phyloP scores from a whole-genome alignment of 2,797 vertebrate genomes.

The Rhynchotus rufescens region DNA sequence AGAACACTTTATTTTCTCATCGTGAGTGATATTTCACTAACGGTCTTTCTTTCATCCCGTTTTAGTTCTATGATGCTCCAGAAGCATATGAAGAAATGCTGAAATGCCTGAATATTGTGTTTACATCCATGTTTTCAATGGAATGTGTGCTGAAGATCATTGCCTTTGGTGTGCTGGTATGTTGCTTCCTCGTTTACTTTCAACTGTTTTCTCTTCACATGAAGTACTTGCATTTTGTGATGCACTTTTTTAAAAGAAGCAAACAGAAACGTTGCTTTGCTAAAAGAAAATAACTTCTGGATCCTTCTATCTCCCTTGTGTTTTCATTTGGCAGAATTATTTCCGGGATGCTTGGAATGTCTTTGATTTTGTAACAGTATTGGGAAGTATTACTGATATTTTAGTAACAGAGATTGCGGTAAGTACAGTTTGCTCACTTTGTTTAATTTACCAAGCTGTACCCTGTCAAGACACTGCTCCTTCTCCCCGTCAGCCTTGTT shows the following conservation, averaged over 20 bases:
- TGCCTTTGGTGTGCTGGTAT: constrained; percentile 94
- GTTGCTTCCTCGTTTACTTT: constrained; percentile 22
- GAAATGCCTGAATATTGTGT: constrained; percentile 95
- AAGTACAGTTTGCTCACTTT: constrained; percentile 74
- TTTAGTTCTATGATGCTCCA: constrained; percentile 92
- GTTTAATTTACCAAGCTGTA: not conserved
- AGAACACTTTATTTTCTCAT: not conserved
- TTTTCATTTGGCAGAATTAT: constrained; percentile 88
- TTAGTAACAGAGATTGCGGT: constrained; percentile 98
- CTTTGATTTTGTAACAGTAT: constrained; percentile 97
- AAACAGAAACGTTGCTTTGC: not conserved
- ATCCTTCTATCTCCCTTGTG: constrained; percentile 16
- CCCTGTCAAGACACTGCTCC: not conserved
- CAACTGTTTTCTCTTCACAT: accelerated
- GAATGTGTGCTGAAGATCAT: constrained; percentile 97
- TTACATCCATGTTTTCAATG: constrained; percentile 96
- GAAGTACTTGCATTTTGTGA: not conserved
- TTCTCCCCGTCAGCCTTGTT: not conserved
- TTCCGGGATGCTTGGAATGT: constrained; percentile 98
- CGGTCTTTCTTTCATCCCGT: not conserved
- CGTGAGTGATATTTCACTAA: not conserved
- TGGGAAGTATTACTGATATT: constrained; percentile 99
- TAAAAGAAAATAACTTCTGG: constrained; percentile 1
- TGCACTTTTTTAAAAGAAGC: accelerated
- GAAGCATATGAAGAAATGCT: constrained; percentile 91